Percentiles rank a stretch among this genome's conserved stretches.
These are phyloP conservation scores for Nesoenas mayeri DNA, from an alignment of 2,113 vertebrate species.

Conservation along the genomic window DNA sequence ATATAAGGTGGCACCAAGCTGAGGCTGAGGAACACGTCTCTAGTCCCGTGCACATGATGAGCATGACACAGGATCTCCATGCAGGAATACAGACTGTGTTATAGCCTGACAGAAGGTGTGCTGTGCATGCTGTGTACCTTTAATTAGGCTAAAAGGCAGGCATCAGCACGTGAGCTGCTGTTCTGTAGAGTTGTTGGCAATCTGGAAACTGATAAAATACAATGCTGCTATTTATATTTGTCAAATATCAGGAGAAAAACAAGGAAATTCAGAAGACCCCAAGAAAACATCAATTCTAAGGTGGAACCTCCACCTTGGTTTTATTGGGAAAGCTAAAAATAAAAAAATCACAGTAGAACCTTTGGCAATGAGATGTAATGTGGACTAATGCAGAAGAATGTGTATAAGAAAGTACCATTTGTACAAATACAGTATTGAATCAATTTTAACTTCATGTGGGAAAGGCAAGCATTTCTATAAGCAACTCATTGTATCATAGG, in stretches of 20 bases:
- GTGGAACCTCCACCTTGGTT: background rate
- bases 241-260: background rate
- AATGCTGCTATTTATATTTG: background rate
- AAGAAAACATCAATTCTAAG: background rate
- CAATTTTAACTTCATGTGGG: conserved; percentile 24
- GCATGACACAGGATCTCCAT: background rate
- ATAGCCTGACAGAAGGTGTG: background rate
- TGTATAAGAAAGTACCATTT: background rate
- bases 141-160: background rate
- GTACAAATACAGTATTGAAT: background rate
- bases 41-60: fast-evolving
- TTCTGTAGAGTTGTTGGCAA: background rate
- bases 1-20: background rate
- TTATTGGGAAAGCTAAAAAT: background rate
- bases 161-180: background rate
- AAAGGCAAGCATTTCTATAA: background rate
- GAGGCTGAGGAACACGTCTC: background rate
- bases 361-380: background rate
- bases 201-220: background rate
- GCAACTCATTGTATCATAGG: background rate
- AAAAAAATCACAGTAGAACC: background rate
- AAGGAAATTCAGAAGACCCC: background rate
- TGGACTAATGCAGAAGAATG: background rate
- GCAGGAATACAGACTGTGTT: background rate
- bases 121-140: background rate